Conservation (phyloP, 2,113 vertebrate species). For the Nycticryphes semicollaris region DNA sequence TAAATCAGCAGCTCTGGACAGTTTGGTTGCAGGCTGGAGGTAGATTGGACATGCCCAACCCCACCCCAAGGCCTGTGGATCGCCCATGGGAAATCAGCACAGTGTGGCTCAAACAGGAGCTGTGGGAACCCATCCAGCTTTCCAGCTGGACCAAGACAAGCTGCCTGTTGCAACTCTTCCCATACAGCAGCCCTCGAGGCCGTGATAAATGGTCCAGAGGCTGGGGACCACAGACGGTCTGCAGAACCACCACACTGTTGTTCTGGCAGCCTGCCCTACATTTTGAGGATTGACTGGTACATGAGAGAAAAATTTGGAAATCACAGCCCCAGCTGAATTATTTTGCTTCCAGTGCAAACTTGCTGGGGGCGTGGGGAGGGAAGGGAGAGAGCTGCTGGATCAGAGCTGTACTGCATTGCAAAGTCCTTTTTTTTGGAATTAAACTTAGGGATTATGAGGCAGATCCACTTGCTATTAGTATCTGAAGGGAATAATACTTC, state of each 20-base stretch:
- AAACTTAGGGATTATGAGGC: neutral
- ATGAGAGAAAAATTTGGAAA: neutral
- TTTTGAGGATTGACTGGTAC: neutral
- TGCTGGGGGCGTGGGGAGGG: neutral
- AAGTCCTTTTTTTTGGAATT: neutral
- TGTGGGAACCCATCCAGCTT: neutral
- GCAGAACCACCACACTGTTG: neutral
- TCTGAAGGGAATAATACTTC: neutral
- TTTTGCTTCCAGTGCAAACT: neutral
- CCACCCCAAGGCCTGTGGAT: neutral
- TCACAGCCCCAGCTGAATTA: neutral
- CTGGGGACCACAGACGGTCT: neutral
- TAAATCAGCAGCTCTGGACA: neutral
- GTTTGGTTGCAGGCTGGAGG: neutral
- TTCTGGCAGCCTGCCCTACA: neutral
- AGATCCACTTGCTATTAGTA: neutral
- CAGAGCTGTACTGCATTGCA: neutral
- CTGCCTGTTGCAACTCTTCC: neutral
- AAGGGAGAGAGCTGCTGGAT: neutral
- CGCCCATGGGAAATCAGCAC: neutral
- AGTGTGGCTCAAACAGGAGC: fast-evolving
- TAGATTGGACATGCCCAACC: neutral
- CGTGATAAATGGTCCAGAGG: neutral
- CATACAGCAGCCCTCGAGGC: neutral
- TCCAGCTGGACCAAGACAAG: neutral